A percentile compares a stretch with the other conserved stretches of the same genome.
phyloP scores from a whole-genome alignment of 23 tunicate species.

The Halocynthia aurantium region DNA sequence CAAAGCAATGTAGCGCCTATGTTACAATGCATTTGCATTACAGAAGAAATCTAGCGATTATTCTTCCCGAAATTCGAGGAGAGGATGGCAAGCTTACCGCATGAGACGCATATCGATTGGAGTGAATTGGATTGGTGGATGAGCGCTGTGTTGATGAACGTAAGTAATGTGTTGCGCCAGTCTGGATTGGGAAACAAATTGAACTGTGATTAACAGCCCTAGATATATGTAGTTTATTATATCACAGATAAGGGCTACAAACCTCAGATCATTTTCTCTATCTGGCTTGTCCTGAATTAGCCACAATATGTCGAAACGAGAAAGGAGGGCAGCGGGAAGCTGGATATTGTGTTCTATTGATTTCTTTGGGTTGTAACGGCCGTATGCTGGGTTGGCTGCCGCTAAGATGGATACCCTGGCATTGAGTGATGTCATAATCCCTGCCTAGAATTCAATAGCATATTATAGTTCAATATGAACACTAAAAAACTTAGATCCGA shows the following conservation, averaged over 20 bases:
- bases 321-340: conserved; percentile 97
- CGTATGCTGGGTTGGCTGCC: conserved; percentile 99
- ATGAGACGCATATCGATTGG: conserved; percentile 83
- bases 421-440: conserved; percentile 97
- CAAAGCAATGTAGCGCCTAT: conserved; percentile 84
- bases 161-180: conserved; percentile 97
- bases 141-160: conserved; percentile 94
- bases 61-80: not conserved
- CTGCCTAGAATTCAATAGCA: conserved; percentile 50
- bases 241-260: not conserved
- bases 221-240: not conserved
- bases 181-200: conserved; percentile 21
- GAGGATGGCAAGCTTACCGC: conserved; percentile 58
- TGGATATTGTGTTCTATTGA: conserved; percentile 97
- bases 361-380: conserved; percentile 94
- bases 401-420: conserved; percentile 97
- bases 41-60: no score
- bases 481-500: no score
- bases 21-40: no score
- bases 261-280: conserved; percentile 89
- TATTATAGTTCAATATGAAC: no score
- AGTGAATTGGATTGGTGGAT: conserved; percentile 84
- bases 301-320: conserved; percentile 97
- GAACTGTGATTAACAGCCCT: not conserved
- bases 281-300: conserved; percentile 98